Evolutionary conservation across 2,113 vertebrate species (phyloP), one percentile per base, ranked within the genome.

Genomic region (Hemicordylus capensis): DNA sequence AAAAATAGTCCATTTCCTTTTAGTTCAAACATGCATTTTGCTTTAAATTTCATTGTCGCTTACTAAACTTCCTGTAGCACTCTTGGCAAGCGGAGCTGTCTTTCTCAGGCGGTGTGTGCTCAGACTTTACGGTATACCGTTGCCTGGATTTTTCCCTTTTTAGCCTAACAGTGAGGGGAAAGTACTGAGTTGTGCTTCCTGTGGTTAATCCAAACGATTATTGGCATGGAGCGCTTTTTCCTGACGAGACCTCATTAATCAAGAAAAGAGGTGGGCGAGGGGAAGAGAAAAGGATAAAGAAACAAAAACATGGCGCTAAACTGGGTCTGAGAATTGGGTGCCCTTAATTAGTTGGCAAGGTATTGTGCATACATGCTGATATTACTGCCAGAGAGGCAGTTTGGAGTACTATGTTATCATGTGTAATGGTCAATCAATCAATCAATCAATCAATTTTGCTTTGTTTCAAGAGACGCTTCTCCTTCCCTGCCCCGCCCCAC

Each of bases 11-110:
- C 84, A 89, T 54, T 81, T 88, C 86, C 87, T 85, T 83, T 76
- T 83, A 85, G 73, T 91, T 90, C 42, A 54, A 78, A 88, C 56
- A 91, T 83, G 80, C 72, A 44, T 14, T 93, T 86, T 93, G 89
- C 91, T 93, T 91, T 86, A 92, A 92, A 92, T 93, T 78, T 75
- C 17, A 4, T 85, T 91, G 85, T 89, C 7, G 1, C 87, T 95
- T 92, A 86, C 58, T 91, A 80, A 87, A 91, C 73, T 83, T 89
- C 76, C 84, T 92, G 88, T 85, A 74, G 75, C 66, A 72, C 24
- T 72, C 75, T 91, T 92, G 91, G 93, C 87, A 92, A 81, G 61
- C 63, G 26, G 81, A 86, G n/a, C 44, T 17, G 1, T 76, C 77
- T n/a, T 61, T 80, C 44, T 48, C 76, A 70, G 72, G 81, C 81